Evolutionary conservation across 23 tunicate species (phyloP).

Genomic region (Clavelina lepadiformis): DNA sequence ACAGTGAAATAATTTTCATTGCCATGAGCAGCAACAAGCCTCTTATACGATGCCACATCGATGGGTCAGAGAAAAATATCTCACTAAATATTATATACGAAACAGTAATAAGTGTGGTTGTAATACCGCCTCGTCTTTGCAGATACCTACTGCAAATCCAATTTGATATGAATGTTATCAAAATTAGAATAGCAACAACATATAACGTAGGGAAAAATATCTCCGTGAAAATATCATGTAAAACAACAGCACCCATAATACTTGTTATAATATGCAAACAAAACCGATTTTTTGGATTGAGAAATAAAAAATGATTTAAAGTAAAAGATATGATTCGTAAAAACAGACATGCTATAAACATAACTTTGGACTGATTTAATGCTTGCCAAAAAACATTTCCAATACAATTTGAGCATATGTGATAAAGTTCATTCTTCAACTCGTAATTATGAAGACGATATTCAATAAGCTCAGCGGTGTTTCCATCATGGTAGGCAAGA

Average conservation of each 20-base stretch:
- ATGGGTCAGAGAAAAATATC: constrained; percentile 17
- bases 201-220: constrained; percentile 6
- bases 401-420: constrained; percentile 13
- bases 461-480: not conserved
- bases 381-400: constrained; percentile 1
- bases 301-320: not conserved
- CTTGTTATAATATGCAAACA: constrained; percentile 3
- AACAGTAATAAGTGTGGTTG: constrained; percentile 36
- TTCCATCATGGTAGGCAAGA: not conserved
- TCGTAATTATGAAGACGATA: not conserved
- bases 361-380: not conserved
- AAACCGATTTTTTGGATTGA: not conserved
- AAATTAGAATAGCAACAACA: constrained; percentile 11
- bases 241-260: constrained; percentile 22
- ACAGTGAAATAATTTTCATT: constrained; percentile 83
- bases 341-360: not conserved
- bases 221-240: constrained; percentile 23
- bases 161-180: not conserved
- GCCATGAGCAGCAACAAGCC: constrained; percentile 61
- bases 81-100: constrained; percentile 41
- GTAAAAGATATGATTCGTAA: not conserved
- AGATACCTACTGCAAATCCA: not conserved
- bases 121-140: constrained; percentile 7
- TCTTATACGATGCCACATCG: constrained; percentile 71
- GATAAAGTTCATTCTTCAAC: constrained; percentile 1